Base-by-base conservation (phyloP, 2,113 vertebrate genomes). In the Larimichthys crocea region DNA sequence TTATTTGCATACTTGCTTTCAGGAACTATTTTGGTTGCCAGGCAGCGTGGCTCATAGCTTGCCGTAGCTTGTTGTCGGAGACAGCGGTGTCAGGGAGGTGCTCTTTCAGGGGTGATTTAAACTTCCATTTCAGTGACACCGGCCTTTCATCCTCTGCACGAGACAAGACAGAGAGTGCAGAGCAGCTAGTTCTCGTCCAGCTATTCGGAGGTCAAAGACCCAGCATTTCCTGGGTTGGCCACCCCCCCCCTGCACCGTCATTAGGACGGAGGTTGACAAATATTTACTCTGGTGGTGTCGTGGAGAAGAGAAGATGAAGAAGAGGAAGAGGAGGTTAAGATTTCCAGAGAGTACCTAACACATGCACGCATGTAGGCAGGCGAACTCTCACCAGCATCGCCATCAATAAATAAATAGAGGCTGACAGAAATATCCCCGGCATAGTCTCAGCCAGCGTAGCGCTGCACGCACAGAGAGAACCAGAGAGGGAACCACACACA, bases 351-450 rank as follows among this genome's bases (percentile, higher is more conserved):
- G 76, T 77, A 69, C 79, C 87, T 64, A 81, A 85, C 84, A 82
- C 65, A 76, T 82, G 86, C 80, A 73, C 44, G 50, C 90, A 80
- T 91, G 91, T 81, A 87, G 82, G 90, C 90, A 89, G 91, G 86
- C 83, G 49, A 89, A 91, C 92, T 89, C 90, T 88, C 89, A 88
- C 86, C 90, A 92, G 89, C 92, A 76, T 84, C 72, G 66, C 81
- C 92, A 94, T 94, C 86, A 94, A 94, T 94, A 94, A 94, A 91
- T 94, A 94, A 94, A 94, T 55, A 91, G 78, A 90, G 85, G 77
- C 90, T 92, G 91, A 93, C 93, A 94, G 91, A 94, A 93, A 93
- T 93, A 93, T 92, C 92, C 89, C 90, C 88, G 50, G 86, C 86
- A 87, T 55, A 46, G 87, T 81, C 84, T 86, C 82, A 86, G 81